phyloP scores from a whole-genome alignment of 1,140 invertebrate species.

The Chironomus tepperi region DNA sequence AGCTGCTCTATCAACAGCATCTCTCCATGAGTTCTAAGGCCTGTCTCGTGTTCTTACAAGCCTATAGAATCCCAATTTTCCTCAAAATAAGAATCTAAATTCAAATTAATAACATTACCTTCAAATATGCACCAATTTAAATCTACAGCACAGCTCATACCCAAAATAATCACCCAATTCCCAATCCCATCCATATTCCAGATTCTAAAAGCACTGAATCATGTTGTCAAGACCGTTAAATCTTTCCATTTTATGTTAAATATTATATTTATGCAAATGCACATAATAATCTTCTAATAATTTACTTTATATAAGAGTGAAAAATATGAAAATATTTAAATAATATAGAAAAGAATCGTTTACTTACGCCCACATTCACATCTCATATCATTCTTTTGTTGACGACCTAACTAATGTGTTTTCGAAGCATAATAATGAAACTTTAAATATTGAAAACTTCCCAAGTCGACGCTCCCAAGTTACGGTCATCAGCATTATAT shows the following conservation, averaged over 20 bases:
- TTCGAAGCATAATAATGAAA: too few species aligned
- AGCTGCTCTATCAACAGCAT: too few species aligned
- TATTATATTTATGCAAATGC: slow-evolving; percentile 9
- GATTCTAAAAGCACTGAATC: neutral
- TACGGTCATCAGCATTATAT: neutral
- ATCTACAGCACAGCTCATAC: too few species aligned
- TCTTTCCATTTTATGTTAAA: neutral
- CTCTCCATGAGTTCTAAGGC: too few species aligned
- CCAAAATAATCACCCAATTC: neutral
- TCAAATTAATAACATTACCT: too few species aligned
- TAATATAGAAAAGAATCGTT: neutral
- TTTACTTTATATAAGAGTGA: neutral
- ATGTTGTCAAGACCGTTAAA: slow-evolving; percentile 2
- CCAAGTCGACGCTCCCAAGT: neutral
- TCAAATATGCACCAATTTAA: too few species aligned
- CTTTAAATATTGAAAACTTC: neutral
- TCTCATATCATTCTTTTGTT: neutral
- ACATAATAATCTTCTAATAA: neutral
- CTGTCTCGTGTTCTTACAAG: too few species aligned
- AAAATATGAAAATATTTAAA: neutral
- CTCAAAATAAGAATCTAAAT: too few species aligned
- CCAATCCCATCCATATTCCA: neutral
- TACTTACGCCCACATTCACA: slow-evolving; percentile 12
- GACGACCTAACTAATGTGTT: too few species aligned
- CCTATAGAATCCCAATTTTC: too few species aligned